These are phyloP conservation scores for Dreissena rostriformis DNA, from an alignment of 1,140 invertebrate genomes.

Conservation along the genomic window DNA sequence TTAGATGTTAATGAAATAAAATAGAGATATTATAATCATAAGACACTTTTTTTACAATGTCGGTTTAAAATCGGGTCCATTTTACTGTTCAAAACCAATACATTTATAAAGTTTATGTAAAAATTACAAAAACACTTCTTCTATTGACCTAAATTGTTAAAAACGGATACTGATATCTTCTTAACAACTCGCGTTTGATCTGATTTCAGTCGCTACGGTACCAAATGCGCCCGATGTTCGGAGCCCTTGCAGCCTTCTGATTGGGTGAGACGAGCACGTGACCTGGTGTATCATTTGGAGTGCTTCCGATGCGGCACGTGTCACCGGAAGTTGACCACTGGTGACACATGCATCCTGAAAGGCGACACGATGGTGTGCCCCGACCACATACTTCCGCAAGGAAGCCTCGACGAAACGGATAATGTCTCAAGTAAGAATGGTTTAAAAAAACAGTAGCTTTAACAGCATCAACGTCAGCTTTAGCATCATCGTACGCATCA, in stretches of 20 bases:
- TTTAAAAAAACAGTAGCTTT: not conserved
- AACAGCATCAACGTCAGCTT: not conserved
- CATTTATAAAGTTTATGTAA: too few species aligned
- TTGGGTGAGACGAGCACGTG: conserved; percentile 30
- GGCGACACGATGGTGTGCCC: conserved; percentile 13
- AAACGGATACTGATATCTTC: too few species aligned
- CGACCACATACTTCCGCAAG: conserved; percentile 3
- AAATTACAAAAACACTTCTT: too few species aligned
- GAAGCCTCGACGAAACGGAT: conserved; percentile 26
- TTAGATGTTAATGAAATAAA: too few species aligned
- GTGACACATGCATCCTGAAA: conserved; percentile 37
- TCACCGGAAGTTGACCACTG: conserved; percentile 25
- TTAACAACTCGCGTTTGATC: too few species aligned
- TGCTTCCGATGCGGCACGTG: conserved; percentile 36
- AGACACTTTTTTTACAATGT: too few species aligned
- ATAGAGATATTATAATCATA: too few species aligned
- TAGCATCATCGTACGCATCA: not conserved
- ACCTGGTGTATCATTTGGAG: conserved; percentile 37
- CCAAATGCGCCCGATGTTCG: conserved; percentile 27
- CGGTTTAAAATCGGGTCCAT: too few species aligned
- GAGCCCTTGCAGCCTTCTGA: conserved; percentile 32
- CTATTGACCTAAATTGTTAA: too few species aligned
- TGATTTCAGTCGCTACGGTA: conserved; percentile 23
- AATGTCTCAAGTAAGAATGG: conserved; percentile 29
- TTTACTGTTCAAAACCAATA: too few species aligned